Base-by-base conservation (phyloP, 2,113 vertebrate genomes). In the Mustelus asterias region DNA sequence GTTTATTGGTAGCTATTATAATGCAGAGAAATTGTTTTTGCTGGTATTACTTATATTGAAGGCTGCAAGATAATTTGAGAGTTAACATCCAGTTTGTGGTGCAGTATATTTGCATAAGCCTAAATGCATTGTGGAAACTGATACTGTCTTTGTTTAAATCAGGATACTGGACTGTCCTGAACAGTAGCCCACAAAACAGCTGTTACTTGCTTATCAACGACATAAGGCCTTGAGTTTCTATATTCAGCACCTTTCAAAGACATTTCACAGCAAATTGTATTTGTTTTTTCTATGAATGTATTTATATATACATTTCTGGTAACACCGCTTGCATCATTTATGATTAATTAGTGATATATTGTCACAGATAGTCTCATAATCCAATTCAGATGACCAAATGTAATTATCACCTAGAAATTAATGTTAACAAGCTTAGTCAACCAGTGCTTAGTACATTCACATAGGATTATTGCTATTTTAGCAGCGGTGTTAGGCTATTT, bases 91-190 rank as follows among this genome's bases (percentile, higher is more conserved):
- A 54, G 48, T 70, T 48, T 13, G 29, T 72, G 24, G 10, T 29
- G 44, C 26, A 58, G 37, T 5, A 70, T 54, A 76, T 95, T 95
- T 95, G 94, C 94, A 95, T 95, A 54, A 95, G 69, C 70, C 94
- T 95, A 76, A 72, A 95, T 95, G 69, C 26, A 72, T 72, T 76
- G 41, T 76, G 76, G 94, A 95, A 95, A 95, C 67, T 70, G 94
- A 95, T 95, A 95, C 67, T 54, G 69, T 24, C 26, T 72, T 95
- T 95, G 94, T 95, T 95, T 95, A 95, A 95, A 76, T 95, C 72
- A 41, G 69, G 94, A 76, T 54, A 1, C 65, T 4, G 69, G 69
- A 72, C 37, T 76, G 22, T 37, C 65, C 94, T 72, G 94, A 95
- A 26, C 44, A 93, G 11, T 18, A 65, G 41, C 22, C 37, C 67